Evolutionary conservation across 2,113 vertebrate species (phyloP).

Genomic region (Martes martes): DNA sequence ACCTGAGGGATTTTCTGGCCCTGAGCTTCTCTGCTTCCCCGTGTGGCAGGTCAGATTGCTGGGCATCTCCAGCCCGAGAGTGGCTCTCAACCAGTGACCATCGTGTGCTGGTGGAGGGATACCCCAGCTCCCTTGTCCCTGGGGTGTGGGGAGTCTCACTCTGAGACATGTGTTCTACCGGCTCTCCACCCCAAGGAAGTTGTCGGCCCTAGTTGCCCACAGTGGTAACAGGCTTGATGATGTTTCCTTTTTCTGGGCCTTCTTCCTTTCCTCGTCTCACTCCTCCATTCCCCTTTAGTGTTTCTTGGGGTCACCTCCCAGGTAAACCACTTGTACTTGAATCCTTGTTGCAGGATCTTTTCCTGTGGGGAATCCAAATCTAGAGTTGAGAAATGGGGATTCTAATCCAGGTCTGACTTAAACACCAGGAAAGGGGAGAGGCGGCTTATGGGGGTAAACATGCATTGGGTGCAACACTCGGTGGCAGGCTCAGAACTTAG

Average conservation of each 20-base stretch:
- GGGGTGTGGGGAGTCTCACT: no score
- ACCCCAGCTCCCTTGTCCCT: not conserved
- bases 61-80: not conserved
- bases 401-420: not conserved
- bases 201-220: not conserved
- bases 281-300: not conserved
- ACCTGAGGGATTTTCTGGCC: not conserved
- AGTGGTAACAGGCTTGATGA: not conserved
- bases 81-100: not conserved
- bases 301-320: not conserved
- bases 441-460: not conserved
- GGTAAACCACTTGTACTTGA: not conserved
- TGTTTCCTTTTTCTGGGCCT: no score
- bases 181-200: not conserved
- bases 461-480: not conserved
- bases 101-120: not conserved
- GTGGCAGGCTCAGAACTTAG: not conserved
- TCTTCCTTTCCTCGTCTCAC: not conserved
- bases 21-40: not conserved
- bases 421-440: not conserved
- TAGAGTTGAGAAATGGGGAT: not conserved
- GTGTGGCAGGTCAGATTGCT: not conserved
- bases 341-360: not conserved
- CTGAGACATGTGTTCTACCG: not conserved
- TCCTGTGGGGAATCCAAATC: not conserved